Conservation (phyloP, 2,888 invertebrate genomes). For the Epirrhoe tristata region DNA sequence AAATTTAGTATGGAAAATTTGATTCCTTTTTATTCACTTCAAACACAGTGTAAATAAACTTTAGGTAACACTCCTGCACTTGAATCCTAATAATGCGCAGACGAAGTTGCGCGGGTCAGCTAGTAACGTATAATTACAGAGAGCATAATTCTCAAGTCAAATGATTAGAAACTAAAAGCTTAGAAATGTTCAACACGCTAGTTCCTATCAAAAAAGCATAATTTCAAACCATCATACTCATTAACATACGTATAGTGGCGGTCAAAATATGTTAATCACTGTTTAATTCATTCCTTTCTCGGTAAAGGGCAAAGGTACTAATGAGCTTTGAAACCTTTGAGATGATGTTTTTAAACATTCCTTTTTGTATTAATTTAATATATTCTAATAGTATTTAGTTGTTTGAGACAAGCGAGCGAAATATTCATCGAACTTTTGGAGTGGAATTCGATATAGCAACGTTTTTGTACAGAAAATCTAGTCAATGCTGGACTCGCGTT, state of each 20-base stretch:
- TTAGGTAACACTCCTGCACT: no score
- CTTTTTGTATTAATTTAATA: slow-evolving; percentile 26
- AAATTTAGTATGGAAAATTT: no score
- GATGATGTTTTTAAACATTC: slow-evolving; percentile 17
- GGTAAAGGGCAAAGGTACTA: slow-evolving; percentile 34
- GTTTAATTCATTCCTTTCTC: slow-evolving; percentile 42
- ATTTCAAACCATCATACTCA: slow-evolving; percentile 34
- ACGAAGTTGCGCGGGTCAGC: no score
- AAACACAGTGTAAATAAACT: no score
- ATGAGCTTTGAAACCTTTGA: slow-evolving; percentile 32
- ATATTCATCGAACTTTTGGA: slow-evolving; percentile 6
- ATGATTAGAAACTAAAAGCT: background rate
- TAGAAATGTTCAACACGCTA: slow-evolving; percentile 26
- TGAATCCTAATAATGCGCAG: no score
- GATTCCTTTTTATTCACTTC: no score
- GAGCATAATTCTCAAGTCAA: background rate
- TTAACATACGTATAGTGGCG: slow-evolving; percentile 42
- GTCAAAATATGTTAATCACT: slow-evolving; percentile 43
- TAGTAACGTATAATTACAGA: background rate
- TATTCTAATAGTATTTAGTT: slow-evolving; percentile 22
- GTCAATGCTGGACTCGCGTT: background rate
- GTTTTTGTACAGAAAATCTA: background rate
- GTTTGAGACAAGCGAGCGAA: slow-evolving; percentile 15
- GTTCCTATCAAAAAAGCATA: slow-evolving; percentile 37
- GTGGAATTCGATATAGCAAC: background rate